phyloP scores from a whole-genome alignment of 2,113 vertebrate genomes.

The Salvelinus namaycush region DNA sequence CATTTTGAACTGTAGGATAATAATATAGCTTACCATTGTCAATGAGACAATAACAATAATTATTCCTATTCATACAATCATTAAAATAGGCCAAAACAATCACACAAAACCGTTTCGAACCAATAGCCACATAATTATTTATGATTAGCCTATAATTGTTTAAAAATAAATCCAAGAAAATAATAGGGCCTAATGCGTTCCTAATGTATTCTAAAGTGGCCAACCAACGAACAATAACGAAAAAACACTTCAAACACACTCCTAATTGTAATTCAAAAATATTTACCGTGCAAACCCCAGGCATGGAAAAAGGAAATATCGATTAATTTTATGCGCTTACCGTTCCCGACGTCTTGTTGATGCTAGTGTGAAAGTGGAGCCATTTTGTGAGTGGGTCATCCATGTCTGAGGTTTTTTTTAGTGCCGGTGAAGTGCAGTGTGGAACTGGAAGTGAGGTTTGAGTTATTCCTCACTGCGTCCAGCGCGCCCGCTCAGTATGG shows the following conservation, averaged over 20 bases:
- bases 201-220: slow-evolving; percentile 44
- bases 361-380: slow-evolving; percentile 86
- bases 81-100: too few relatives aligned
- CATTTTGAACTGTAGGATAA: too few relatives aligned
- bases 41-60: too few relatives aligned
- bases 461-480: slow-evolving; percentile 82
- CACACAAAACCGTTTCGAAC: not conserved
- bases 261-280: not conserved
- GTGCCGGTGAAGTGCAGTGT: slow-evolving; percentile 74
- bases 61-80: too few relatives aligned
- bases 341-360: slow-evolving; percentile 81
- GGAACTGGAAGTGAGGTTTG: slow-evolving; percentile 69
- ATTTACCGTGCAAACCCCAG: not conserved
- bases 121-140: not conserved
- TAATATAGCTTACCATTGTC: too few relatives aligned
- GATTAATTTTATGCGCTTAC: slow-evolving; percentile 70
- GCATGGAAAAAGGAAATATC: slow-evolving; percentile 7
- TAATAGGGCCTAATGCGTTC: slow-evolving; percentile 59
- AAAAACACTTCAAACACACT: slow-evolving; percentile 24
- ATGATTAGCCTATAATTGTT: not conserved
- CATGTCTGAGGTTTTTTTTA: slow-evolving; percentile 76
- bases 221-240: slow-evolving; percentile 49
- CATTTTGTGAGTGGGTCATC: slow-evolving; percentile 90
- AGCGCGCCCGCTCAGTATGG: slow-evolving; percentile 86
- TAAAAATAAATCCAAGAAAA: not conserved